Evolutionary conservation across 2,888 invertebrate genomes (phyloP).

Genomic region (Drosophila ustulata): DNA sequence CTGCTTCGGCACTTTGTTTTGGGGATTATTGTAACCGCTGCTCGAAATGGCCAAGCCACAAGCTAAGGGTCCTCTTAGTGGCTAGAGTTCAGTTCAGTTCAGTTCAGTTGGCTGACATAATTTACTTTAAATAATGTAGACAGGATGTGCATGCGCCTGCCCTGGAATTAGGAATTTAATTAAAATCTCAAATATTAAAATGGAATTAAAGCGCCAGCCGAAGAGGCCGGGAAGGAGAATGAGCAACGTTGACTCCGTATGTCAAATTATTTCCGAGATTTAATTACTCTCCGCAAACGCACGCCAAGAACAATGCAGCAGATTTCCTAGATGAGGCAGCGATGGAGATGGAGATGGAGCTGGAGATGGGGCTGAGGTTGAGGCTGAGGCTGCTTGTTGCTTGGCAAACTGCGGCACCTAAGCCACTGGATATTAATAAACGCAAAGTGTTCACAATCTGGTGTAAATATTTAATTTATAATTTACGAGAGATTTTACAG

Average conservation of each 20-base stretch:
- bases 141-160: constrained; percentile 52
- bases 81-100: not conserved
- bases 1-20: constrained; percentile 1
- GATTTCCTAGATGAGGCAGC: constrained; percentile 25
- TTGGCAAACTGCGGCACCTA: constrained; percentile 54
- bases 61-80: constrained; percentile 42
- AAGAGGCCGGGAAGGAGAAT: constrained; percentile 27
- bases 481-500: constrained; percentile 72
- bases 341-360: not conserved
- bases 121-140: constrained; percentile 64
- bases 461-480: constrained; percentile 81
- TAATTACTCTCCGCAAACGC: constrained; percentile 63
- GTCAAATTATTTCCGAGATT: constrained; percentile 73
- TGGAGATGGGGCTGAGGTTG: too few relatives aligned
- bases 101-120: constrained; percentile 37
- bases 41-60: constrained; percentile 53
- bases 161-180: constrained; percentile 68
- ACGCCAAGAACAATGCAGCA: constrained; percentile 38
- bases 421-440: constrained; percentile 77
- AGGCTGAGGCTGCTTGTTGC: constrained; percentile 28
- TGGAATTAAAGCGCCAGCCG: constrained; percentile 62
- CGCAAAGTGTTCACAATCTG: constrained; percentile 76
- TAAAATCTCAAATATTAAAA: constrained; percentile 75
- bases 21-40: constrained; percentile 48
- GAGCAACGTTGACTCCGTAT: constrained; percentile 55